Base-by-base conservation (phyloP, 23 tunicate species). In the Oikopleura albicans region DNA sequence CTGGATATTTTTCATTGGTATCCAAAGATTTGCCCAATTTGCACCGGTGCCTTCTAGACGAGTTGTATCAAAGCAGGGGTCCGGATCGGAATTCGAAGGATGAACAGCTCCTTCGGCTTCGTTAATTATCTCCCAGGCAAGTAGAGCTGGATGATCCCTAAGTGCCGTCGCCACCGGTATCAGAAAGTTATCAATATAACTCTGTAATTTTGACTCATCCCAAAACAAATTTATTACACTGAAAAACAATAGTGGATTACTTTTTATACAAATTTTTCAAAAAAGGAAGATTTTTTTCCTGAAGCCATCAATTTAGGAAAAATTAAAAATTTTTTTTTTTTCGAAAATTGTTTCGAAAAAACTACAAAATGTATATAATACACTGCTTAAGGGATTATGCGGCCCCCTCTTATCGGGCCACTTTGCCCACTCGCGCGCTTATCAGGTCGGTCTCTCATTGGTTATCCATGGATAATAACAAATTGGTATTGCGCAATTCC, bases 101-200 rank as follows among this genome's bases (percentile, higher is more conserved):
- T 49, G 12, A 49, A 49, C 63, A 22, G 22, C 22, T 49, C 63
- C 63, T 49, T 49, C 63, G 63, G 63, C 16, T 49, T 49, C 63
- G 22, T 49, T 49, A 49, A 49, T 49, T 8, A 49, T 49, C 22
- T 49, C 63, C 63, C 63, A 49, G 22, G 63, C 63, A 49, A 49
- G 22, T 8, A 49, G 63, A 49, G 63, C 63, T 8, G 63, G 22
- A 49, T 49, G 63, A 22, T 49, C 22, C 22, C 22, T 49, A 49
- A 49, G 22, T 49, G 63, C 63, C 22, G 63, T 49, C 16, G 63
- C 63, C 12, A 49, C 22, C 12, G 63, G 63, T 12, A 49, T 49
- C 63, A 49, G 63, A 49, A 49, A 49, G 63, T 49, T 49, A 49
- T 49, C 63, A 49, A 49, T 49, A 49, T 49, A 49, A 49, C 63